Evolutionary conservation across 2,113 vertebrate species (phyloP), one percentile per base, ranked within the genome.

Genomic region (Chelonoidis abingdonii): DNA sequence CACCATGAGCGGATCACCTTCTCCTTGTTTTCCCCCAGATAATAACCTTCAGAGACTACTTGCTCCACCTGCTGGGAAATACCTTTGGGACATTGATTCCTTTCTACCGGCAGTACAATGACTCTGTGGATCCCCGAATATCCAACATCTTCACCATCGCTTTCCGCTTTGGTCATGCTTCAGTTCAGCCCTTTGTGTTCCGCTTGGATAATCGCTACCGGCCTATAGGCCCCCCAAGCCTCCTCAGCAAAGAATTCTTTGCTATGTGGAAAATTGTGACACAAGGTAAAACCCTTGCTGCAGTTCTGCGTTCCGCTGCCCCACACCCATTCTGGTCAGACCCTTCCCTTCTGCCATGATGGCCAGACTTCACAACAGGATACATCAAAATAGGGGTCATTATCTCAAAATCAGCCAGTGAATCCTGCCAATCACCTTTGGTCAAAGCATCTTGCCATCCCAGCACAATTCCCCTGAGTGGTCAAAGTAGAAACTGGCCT

Each of bases 71-170:
- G 81, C 96, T 97, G 98, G 99, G 75, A 53, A 22, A 2, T 0
- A 97, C 86, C 3, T 96, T 98, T 85, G 38, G 0, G 35, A 98
- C 31, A 8, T 24, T 97, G 22, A 96, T 99, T 2, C 98, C 98
- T 13, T 38, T 0, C 4, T 99, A 99, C 86, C 57, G 6, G 0
- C 90, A 95, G 86, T 99, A 99, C 95, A 92, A 98, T 0, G 96
- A 98, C 2, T 97, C 97, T 0, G 97, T 99, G n/a, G 98, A 99
- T 96, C 98, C 99, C 3, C 98, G 97, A 10, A 98, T 99, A 44
- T 1, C 99, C 82, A 99, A 98, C 0, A 98, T 99, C 83, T 99
- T 99, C 96, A 99, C 99, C 12, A 98, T 99, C 5, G 99, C 99
- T 25, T 99, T 99, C 95, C 98, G 98, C 80, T 99, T 99, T 3